Base-by-base conservation (phyloP, 2,888 invertebrate species). In the Antheraea yamamai region DNA sequence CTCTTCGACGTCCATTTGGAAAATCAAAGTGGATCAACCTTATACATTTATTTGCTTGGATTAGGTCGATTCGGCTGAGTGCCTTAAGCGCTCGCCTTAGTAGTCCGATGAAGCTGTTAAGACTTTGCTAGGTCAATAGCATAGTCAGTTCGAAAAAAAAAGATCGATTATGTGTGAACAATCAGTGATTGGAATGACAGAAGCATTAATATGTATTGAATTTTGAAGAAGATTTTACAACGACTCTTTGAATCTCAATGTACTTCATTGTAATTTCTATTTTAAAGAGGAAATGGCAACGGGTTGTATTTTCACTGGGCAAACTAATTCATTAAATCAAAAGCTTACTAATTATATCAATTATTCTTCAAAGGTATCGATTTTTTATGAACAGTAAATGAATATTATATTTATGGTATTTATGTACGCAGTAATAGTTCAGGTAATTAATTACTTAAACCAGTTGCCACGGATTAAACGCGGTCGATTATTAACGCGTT, bases 371-470 rank as follows among this genome's bases (percentile, higher is more conserved):
- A 64, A 26, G 26, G 26, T 30, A 64, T 0, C 23, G 4, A 26
- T 26, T 64, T 47, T 64, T 26, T 64, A 26, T 64, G 16, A 64
- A 30, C 30, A 16, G 4, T 30, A 30, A 14, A 61, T 10, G 8
- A 23, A 61, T 8, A 66, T 66, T 16, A 66, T 66, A 66, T 14
- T 66, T 16, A 16, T 14, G 12, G 16, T 30, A 14, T 61, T 12
- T 23, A n/a, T 61, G 10, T 4, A 10, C 26, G 16, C 12, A 26
- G 30, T 66, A 7, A 66, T 66, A 2, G 26, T 66, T 30, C 30
- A 70, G 39, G 10, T 6, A 70, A 70, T 70, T 70, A 70, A 70
- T 70, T 70, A n/a, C 20, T 70, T 20, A 30, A 35, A 68, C 4
- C 68, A 68, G 35, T 30, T 20, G 35, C 7, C 26, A 30, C 12